Base-by-base conservation (phyloP, 2,888 invertebrate genomes). In the Idaea dimidiata region DNA sequence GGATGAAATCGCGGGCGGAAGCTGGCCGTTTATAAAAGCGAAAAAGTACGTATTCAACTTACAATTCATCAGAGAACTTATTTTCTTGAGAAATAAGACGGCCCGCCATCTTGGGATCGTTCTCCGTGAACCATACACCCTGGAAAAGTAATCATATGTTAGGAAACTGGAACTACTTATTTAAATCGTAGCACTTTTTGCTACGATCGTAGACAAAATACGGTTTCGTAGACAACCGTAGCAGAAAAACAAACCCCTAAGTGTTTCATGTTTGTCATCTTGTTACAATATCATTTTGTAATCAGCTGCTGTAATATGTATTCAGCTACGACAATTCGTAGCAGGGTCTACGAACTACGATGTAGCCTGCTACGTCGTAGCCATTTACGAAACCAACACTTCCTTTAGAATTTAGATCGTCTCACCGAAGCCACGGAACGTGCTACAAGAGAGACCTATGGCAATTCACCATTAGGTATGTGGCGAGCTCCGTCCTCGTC, bases 391-490 rank as follows among this genome's bases (percentile, higher is more conserved):
- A n/a, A n/a, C n/a, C n/a, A n/a, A n/a, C n/a, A n/a, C n/a, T n/a
- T n/a, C n/a, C n/a, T n/a, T n/a, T n/a, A n/a, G n/a, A n/a, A n/a
- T n/a, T n/a, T n/a, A n/a, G n/a, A n/a, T n/a, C n/a, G n/a, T n/a
- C n/a, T 5, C 24, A 5, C 5, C 1, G 24, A n/a, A n/a, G n/a
- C 24, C 24, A 24, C 24, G 24, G 24, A 24, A 24, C 24, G 24
- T 24, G 24, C 24, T 24, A 24, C 24, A 24, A 24, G 53, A n/a
- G 10, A 53, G 54, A 54, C 24, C 67, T n/a, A n/a, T n/a, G n/a
- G n/a, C n/a, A n/a, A n/a, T n/a, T 66, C 71, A 95, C 95, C 90
- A 93, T 93, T 73, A 94, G 95, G 81, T 95, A 95, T 60, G 94
- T 90, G 3, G 93, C 88, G 5, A 95, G 88, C 68, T 91, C 92